Evolutionary conservation across 2,113 vertebrate genomes (phyloP), one percentile per base, ranked within the genome.

Genomic region (Penelope pileata): DNA sequence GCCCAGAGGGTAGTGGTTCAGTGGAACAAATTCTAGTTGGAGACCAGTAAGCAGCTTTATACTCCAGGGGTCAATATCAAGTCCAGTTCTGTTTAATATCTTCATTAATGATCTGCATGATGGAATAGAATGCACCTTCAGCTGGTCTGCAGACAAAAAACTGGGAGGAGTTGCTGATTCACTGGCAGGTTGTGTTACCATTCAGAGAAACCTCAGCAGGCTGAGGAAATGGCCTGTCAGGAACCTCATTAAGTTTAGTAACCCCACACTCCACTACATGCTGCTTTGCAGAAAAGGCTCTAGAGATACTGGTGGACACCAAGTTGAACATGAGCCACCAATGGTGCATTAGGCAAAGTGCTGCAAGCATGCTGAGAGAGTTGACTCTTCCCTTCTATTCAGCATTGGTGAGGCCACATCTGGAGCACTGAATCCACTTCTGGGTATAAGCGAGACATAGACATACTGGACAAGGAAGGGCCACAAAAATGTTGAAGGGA

Each of bases 31-130:
- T 24, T 59, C 80, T 54, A 4, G 5, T 5, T 51, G 18, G 5
- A 91, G 32, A 26, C 4, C 50, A 51, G 29, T 70, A 73, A 51
- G 5, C 38, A 34, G 32, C 22, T 14, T 34, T 60, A 18, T 17
- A 38, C 2, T 2, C 38, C 29, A 75, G 3, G 10, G 9, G 5
- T 67, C 43, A 86, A 22, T 22, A 43, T 2, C 0, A 1, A 12
- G 7, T 36, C 34, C 23, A 59, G 8, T 60, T 32, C 63, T 63
- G n/a, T 27, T 89, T 18, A 48, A 8, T 4, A 23, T 56, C 18
- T 45, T 74, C 18, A 15, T n/a, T 30, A 51, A n/a, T 62, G 24
- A 64, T 27, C 10, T 40, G 18, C 8, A 34, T 60, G 7, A 50
- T 23, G 4, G 34, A 23, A 24, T 36, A 30, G 43, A 68, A 4